These are phyloP conservation scores for Nomada fabriciana DNA, from an alignment of 2,888 invertebrate species.

Conservation along the genomic window DNA sequence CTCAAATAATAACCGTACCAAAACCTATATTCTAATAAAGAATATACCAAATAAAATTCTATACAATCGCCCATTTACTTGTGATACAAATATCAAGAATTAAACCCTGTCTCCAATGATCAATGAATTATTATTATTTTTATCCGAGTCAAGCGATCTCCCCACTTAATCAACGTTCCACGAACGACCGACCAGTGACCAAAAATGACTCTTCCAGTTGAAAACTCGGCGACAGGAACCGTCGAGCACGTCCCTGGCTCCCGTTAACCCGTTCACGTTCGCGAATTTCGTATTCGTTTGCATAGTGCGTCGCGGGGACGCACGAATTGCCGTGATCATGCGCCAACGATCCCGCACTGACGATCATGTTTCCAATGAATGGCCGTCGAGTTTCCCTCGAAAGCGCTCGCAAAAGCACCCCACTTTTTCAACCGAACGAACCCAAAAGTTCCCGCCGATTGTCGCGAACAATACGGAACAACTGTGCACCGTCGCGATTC, in stretches of 20 bases:
- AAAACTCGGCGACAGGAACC: slow-evolving; percentile 13
- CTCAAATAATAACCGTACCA: no score
- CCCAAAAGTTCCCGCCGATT: slow-evolving; percentile 41
- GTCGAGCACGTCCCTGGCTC: slow-evolving; percentile 13
- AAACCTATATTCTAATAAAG: no score
- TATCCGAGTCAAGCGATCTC: no score
- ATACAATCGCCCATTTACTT: no score
- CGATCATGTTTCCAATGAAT: slow-evolving; percentile 33
- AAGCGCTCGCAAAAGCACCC: slow-evolving; percentile 6
- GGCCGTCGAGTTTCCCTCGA: slow-evolving; percentile 20
- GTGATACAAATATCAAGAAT: no score
- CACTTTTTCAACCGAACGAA: slow-evolving; percentile 5
- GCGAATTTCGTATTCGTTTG: slow-evolving; percentile 76
- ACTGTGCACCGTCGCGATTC: not conserved
- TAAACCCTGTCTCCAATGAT: no score
- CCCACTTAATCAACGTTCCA: not conserved
- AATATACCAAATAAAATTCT: no score
- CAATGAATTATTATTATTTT: not conserved
- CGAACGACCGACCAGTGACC: not conserved
- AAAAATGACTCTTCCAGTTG: not conserved
- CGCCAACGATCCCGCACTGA: slow-evolving; percentile 36
- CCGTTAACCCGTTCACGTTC: slow-evolving; percentile 42
- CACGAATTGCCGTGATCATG: slow-evolving; percentile 57
- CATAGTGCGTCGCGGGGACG: slow-evolving; percentile 64
- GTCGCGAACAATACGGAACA: slow-evolving; percentile 27